A percentile compares a stretch with the other conserved stretches of the same genome.
phyloP scores from a whole-genome alignment of 2,113 vertebrate species.

The Pelmatolapia mariae region DNA sequence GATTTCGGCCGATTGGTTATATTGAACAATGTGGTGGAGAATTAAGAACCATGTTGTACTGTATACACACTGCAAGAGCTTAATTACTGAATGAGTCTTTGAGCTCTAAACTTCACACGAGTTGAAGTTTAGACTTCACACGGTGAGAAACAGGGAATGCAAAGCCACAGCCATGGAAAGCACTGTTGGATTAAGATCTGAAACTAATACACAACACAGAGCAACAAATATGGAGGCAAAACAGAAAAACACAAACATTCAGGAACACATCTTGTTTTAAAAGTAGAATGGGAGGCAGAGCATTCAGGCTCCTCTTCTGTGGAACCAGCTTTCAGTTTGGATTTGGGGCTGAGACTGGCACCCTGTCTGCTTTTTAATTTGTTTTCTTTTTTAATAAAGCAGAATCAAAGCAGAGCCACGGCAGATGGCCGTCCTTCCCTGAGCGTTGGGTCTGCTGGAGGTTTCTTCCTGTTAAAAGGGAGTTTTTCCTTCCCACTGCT shows the following conservation, averaged over 20 bases:
- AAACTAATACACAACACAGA: background rate
- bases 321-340: background rate
- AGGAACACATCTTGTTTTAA: background rate
- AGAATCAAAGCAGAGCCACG: background rate
- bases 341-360: background rate
- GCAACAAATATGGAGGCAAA: background rate
- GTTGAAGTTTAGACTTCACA: background rate
- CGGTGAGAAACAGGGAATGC: background rate
- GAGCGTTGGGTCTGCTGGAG: background rate
- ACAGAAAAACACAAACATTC: background rate
- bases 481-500: background rate
- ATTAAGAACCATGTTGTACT: background rate
- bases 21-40: background rate
- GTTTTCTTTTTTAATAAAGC: background rate
- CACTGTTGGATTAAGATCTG: background rate
- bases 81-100: background rate
- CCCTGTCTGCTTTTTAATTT: background rate
- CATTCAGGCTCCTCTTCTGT: background rate
- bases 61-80: background rate
- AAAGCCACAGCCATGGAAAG: background rate
- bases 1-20: background rate
- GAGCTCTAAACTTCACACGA: background rate
- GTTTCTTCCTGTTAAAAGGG: background rate
- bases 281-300: background rate
- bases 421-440: background rate